These are phyloP conservation scores for Pseudococcus jackbeardsleyi DNA, from an alignment of 2,888 invertebrate genomes.

Conservation along the genomic window DNA sequence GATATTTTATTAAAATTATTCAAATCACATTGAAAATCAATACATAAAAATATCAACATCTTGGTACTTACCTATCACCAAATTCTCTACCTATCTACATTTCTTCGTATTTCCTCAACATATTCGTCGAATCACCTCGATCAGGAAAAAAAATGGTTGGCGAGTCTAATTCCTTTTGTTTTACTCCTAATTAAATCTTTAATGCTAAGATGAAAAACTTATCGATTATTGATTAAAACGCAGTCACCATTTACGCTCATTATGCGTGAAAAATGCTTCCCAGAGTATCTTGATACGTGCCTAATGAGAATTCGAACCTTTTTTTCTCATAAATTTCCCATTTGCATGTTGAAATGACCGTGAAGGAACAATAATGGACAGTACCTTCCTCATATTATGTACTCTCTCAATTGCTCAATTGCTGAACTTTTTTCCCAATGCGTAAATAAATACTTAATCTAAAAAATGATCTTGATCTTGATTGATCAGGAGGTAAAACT, in stretches of 20 bases:
- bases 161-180: conserved; percentile 2
- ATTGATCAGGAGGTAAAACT: background rate
- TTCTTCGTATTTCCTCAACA: too few relatives aligned
- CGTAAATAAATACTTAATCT: background rate
- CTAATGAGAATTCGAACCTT: conserved; percentile 11
- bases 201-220: background rate
- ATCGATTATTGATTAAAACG: background rate
- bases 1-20: too few relatives aligned
- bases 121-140: too few relatives aligned
- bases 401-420: background rate
- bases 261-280: background rate
- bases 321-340: background rate
- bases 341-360: background rate
- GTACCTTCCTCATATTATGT: background rate
- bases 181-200: background rate
- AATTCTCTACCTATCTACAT: too few relatives aligned
- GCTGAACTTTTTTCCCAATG: too few relatives aligned
- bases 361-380: background rate
- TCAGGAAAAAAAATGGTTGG: background rate
- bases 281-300: too few relatives aligned
- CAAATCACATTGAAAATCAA: too few relatives aligned
- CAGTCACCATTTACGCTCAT: conserved; percentile 13
- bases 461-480: background rate
- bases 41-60: too few relatives aligned
- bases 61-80: too few relatives aligned